A percentile compares a stretch with the other conserved stretches of the same genome.
Conservation (phyloP, 2,113 vertebrate species). For the Ophthalmolycus amberensis region DNA sequence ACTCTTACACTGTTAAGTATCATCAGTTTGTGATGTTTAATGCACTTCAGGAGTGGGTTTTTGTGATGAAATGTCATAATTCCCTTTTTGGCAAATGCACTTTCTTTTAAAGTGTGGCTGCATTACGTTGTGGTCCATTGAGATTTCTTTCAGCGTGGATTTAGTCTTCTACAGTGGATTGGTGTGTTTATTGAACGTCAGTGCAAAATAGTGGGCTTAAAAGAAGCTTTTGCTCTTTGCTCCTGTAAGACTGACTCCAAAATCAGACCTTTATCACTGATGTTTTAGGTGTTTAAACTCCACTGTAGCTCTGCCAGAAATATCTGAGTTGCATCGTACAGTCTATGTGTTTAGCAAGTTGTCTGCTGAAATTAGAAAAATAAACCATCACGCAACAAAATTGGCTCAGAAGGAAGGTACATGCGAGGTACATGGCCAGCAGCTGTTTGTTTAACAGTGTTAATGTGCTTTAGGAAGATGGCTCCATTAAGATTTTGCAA, state of each 20-base stretch:
- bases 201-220: slow-evolving; percentile 20
- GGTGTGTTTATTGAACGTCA: slow-evolving; percentile 40
- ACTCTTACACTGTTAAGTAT: slow-evolving; percentile 18
- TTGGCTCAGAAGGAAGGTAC: slow-evolving; percentile 20
- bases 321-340: slow-evolving; percentile 4
- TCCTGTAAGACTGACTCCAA: slow-evolving; percentile 25
- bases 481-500: slow-evolving; percentile 66
- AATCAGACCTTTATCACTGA: slow-evolving; percentile 34
- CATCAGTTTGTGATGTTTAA: slow-evolving; percentile 25
- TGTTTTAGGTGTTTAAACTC: slow-evolving; percentile 49
- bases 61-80: slow-evolving; percentile 47
- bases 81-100: slow-evolving; percentile 42
- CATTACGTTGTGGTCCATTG: slow-evolving; percentile 4
- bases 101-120: slow-evolving; percentile 32
- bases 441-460: slow-evolving; percentile 67
- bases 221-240: slow-evolving; percentile 42
- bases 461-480: slow-evolving; percentile 63
- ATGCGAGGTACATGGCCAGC: slow-evolving; percentile 35
- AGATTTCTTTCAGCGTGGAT: slow-evolving; percentile 12
- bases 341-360: slow-evolving; percentile 4
- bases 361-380: slow-evolving; percentile 37
- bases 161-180: slow-evolving; percentile 31
- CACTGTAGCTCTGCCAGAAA: slow-evolving; percentile 34
- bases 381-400: slow-evolving; percentile 34
- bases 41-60: slow-evolving; percentile 28